Evolutionary conservation across 2,888 invertebrate genomes (phyloP).

Genomic region (Rotaria sp.): DNA sequence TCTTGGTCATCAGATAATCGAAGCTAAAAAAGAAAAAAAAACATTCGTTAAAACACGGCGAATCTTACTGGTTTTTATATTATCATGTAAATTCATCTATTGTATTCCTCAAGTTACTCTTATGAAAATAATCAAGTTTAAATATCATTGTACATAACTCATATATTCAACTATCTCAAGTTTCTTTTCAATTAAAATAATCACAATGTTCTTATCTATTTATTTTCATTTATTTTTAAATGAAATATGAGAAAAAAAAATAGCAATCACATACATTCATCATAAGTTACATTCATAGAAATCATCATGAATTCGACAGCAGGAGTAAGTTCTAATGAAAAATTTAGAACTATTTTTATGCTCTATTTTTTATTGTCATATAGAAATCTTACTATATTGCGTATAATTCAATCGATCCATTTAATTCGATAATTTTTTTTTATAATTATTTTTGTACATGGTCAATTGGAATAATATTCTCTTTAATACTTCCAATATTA

Average conservation of each 20-base stretch:
- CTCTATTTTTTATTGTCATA: background rate
- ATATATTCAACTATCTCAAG: background rate
- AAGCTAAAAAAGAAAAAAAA: too few species aligned
- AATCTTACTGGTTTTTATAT: too few species aligned
- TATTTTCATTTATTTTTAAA: background rate
- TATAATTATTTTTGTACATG: background rate
- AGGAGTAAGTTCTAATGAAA: background rate
- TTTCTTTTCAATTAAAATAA: conserved; percentile 19
- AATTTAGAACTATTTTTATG: background rate
- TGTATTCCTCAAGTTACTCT: too few species aligned
- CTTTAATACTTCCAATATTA: background rate
- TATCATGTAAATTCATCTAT: too few species aligned
- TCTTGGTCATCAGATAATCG: too few species aligned
- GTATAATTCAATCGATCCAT: background rate
- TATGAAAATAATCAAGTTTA: too few species aligned
- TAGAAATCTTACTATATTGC: background rate
- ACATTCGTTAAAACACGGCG: too few species aligned
- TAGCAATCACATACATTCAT: background rate
- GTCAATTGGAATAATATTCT: background rate
- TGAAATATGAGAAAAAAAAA: background rate
- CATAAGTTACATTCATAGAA: background rate
- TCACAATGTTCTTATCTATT: background rate
- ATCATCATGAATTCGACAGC: background rate
- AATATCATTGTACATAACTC: background rate
- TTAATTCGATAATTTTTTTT: background rate